Evolutionary conservation across 2,888 invertebrate species (phyloP).

Genomic region (Oxyteleia sp.): DNA sequence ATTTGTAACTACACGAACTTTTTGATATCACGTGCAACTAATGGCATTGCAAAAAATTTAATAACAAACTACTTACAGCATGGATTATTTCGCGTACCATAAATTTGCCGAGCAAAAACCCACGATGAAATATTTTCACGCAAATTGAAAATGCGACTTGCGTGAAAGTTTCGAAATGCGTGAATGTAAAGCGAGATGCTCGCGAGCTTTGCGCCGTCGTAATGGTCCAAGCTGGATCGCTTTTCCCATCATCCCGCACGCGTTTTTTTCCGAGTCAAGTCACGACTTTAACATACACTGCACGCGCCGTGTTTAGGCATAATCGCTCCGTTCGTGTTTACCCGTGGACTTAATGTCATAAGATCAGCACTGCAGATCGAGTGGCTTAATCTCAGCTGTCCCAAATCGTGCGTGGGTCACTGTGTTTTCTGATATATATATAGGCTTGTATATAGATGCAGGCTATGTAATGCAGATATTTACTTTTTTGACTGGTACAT

Average conservation of each 20-base stretch:
- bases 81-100: background rate
- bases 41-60: slow-evolving; percentile 6
- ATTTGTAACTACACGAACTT: slow-evolving; percentile 27
- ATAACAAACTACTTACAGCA: slow-evolving; percentile 19
- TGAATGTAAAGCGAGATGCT: slow-evolving; percentile 27
- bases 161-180: slow-evolving; percentile 38
- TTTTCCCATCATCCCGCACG: slow-evolving; percentile 63
- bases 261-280: slow-evolving; percentile 64
- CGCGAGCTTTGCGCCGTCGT: slow-evolving; percentile 41
- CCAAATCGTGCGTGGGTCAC: slow-evolving; percentile 23
- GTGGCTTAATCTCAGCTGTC: slow-evolving; percentile 49
- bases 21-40: slow-evolving; percentile 9
- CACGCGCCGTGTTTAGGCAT: slow-evolving; percentile 69
- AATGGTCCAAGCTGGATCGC: slow-evolving; percentile 55
- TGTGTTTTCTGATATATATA: too few species aligned
- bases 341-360: slow-evolving; percentile 68
- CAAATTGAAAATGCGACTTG: slow-evolving; percentile 35
- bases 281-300: slow-evolving; percentile 67
- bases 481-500: too few species aligned
- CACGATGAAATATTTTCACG: slow-evolving; percentile 14
- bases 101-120: background rate
- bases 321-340: slow-evolving; percentile 66
- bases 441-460: too few species aligned
- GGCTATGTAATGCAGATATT: too few species aligned
- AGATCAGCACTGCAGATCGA: slow-evolving; percentile 55